Evolutionary conservation across 2,113 vertebrate species (phyloP).

Genomic region (Campylomormyrus numenius): DNA sequence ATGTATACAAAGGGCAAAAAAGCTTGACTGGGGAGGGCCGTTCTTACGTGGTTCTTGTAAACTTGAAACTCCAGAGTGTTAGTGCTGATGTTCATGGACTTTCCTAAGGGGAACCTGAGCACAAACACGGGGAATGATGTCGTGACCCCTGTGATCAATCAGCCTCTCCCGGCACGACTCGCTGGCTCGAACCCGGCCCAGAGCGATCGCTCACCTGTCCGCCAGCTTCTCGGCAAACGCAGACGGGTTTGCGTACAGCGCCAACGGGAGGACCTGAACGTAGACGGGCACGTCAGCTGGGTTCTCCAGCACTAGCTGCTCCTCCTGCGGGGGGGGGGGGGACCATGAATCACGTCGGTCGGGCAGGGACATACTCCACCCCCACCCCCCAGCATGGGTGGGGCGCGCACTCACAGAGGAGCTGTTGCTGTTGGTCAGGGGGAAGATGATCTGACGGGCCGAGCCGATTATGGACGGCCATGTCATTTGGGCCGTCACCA

Average conservation of each 20-base stretch:
- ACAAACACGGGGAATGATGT: background rate
- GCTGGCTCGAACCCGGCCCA: background rate
- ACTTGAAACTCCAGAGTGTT: slow-evolving; percentile 89
- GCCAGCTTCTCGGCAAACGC: slow-evolving; percentile 74
- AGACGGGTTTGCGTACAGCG: slow-evolving; percentile 80
- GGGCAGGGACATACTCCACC: background rate
- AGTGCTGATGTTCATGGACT: slow-evolving; percentile 69
- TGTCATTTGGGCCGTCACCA: slow-evolving; percentile 76
- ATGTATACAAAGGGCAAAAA: background rate
- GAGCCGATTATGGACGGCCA: slow-evolving; percentile 88
- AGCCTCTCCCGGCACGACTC: background rate
- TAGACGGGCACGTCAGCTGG: slow-evolving; percentile 82
- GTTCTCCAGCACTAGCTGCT: slow-evolving; percentile 86
- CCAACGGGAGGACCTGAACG: slow-evolving; percentile 82
- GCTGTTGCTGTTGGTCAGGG: slow-evolving; percentile 88
- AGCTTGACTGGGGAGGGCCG: background rate
- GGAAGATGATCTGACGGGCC: slow-evolving; percentile 71
- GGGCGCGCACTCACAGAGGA: slow-evolving; percentile 79
- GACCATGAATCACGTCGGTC: background rate
- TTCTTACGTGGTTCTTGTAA: slow-evolving; percentile 82
- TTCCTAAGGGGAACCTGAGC: slow-evolving; percentile 79
- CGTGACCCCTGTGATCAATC: background rate
- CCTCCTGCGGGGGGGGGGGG: slow-evolving; percentile 63
- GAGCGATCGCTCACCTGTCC: slow-evolving; percentile 66
- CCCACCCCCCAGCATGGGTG: background rate